Conservation (phyloP, 2,888 invertebrate species). For the Lasioglossum villosulum region DNA sequence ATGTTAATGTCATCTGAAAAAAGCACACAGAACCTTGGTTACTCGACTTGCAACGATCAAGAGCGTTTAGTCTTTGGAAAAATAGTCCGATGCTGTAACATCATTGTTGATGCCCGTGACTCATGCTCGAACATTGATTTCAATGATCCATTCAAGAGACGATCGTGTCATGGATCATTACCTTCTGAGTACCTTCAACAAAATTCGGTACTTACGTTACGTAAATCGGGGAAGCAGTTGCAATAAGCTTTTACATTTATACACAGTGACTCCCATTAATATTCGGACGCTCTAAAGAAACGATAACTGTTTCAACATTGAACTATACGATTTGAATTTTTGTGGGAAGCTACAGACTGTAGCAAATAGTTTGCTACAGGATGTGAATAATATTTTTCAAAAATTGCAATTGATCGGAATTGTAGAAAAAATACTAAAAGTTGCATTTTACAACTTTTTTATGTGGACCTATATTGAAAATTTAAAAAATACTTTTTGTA, state of each 20-base stretch:
- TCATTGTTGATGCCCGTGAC: not conserved
- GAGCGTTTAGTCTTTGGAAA: not conserved
- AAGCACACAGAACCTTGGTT: not conserved
- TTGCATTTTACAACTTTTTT: no score
- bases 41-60: not conserved
- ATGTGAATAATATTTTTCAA: no score
- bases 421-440: no score
- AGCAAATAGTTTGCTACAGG: no score
- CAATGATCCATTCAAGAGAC: not conserved
- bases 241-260: not conserved
- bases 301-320: no score
- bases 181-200: not conserved
- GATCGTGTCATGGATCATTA: slow-evolving; percentile 4
- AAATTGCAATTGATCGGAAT: no score
- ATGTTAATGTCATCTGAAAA: slow-evolving; percentile 72
- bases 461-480: no score
- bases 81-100: not conserved
- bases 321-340: no score
- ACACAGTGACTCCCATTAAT: no score
- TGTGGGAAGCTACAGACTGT: no score
- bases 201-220: not conserved
- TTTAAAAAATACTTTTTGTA: no score
- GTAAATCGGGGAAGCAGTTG: not conserved
- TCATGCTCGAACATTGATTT: not conserved
- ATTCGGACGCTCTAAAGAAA: no score